Evolutionary conservation across 2,888 invertebrate genomes (phyloP), one percentile per base, ranked within the genome.

Genomic region (Craniophora ligustri): DNA sequence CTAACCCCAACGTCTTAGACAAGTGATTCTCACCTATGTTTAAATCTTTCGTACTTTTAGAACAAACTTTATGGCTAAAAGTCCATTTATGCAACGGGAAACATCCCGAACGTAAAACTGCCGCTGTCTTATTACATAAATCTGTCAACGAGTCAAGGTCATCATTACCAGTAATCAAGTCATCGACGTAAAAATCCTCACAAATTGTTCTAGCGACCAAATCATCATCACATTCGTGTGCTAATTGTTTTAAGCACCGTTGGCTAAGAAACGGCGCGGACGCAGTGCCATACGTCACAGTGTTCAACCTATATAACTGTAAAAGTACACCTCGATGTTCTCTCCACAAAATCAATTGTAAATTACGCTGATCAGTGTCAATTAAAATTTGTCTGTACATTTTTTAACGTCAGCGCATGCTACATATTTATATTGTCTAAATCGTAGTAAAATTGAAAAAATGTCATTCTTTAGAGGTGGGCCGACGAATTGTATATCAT

Each of bases 391-490:
- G 30, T 7, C 55, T 18, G 13, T 23, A 55, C 36, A 55, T 41
- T 38, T 48, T 19, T 19, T n/a, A n/a, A n/a, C n/a, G n/a, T n/a
- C n/a, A n/a, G n/a, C n/a, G 8, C 21, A 21, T 2, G 16, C 47
- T 6, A 41, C 39, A 10, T 47, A 47, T 40, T 40, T 34, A 21
- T 47, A 36, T 10, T 54, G 53, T 5, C 40, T 13, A 7, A 40
- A 46, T 10, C 35, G 14, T 0, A 53, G 7, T 28, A 53, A 19
- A 13, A 46, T 53, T 0, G 35, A 40, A 40, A 54, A 40, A 15
- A 53, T 46, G 13, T 53, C 40, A 11, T 53, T 46, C 21, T 53
- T 45, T 34, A 53, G 13, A 10, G 34, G 19, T 11, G 53, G 45
- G 4, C 53, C 53, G 3, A 34, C 14, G 8, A 10, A 39, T 14